phyloP scores from a whole-genome alignment of 2,797 vertebrate species.

The Sciurus vulgaris region DNA sequence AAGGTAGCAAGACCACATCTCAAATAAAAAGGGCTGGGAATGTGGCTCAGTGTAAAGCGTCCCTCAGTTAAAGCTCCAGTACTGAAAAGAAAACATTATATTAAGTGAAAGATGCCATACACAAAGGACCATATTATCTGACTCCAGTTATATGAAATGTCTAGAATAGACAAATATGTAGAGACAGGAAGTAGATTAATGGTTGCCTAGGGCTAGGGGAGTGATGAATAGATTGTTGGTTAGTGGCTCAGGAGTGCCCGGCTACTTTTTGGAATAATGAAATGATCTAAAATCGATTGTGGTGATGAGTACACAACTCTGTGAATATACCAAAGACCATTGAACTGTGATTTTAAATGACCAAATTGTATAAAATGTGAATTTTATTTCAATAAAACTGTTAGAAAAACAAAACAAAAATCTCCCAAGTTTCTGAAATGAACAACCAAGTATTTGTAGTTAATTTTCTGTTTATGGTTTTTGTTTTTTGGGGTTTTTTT shows the following conservation, averaged over 20 bases:
- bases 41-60: too few relatives aligned
- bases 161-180: too few relatives aligned
- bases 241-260: too few relatives aligned
- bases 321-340: not conserved
- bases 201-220: not conserved
- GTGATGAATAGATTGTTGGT: too few relatives aligned
- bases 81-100: too few relatives aligned
- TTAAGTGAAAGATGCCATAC: not conserved
- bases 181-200: not conserved
- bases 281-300: not conserved
- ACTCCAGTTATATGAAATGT: too few relatives aligned
- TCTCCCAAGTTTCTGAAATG: not conserved
- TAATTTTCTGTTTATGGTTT: too few relatives aligned
- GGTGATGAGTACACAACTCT: not conserved
- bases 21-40: too few relatives aligned
- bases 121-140: not conserved
- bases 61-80: too few relatives aligned
- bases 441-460: not conserved
- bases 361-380: not conserved
- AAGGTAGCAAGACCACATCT: too few relatives aligned
- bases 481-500: too few relatives aligned
- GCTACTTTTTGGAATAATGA: too few relatives aligned
- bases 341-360: not conserved
- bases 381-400: not conserved
- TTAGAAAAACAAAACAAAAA: not conserved